Evolutionary conservation across 2,888 invertebrate species (phyloP).

Genomic region (Unio pictorum): DNA sequence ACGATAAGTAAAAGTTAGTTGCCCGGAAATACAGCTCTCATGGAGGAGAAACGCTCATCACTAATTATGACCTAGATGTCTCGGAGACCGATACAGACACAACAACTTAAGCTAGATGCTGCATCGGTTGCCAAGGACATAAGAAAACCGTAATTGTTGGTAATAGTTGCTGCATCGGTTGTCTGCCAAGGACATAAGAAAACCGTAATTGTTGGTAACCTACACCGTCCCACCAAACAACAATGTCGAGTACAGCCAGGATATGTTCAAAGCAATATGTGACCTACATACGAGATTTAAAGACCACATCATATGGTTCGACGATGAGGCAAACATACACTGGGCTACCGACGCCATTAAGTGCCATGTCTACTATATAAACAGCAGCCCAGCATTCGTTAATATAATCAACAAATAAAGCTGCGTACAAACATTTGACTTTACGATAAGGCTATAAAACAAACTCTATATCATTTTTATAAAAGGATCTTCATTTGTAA

Average conservation of each 20-base stretch:
- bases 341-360: constrained; percentile 8
- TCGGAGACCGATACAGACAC: neutral
- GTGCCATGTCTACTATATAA: constrained; percentile 1
- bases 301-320: constrained; percentile 1
- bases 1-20: constrained; percentile 5
- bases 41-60: constrained; percentile 4
- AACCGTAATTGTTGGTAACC: constrained; percentile 15
- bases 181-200: constrained; percentile 5
- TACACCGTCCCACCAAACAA: constrained; percentile 15
- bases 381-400: constrained; percentile 4
- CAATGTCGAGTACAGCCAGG: constrained; percentile 7
- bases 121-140: constrained; percentile 8
- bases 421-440: constrained; percentile 10
- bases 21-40: constrained; percentile 2
- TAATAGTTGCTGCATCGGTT: constrained; percentile 17
- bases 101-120: constrained; percentile 12
- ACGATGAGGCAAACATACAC: constrained; percentile 17
- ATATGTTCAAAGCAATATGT: constrained; percentile 6
- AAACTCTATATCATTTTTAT: constrained; percentile 9
- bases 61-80: constrained; percentile 1
- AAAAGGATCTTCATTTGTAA: constrained; percentile 10
- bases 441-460: constrained; percentile 12
- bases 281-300: neutral
- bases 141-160: constrained; percentile 19
- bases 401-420: constrained; percentile 9